A percentile compares a stretch with the other conserved stretches of the same genome.
Conservation (phyloP, 2,797 vertebrate genomes). For the Rhabdophis nuchalis region DNA sequence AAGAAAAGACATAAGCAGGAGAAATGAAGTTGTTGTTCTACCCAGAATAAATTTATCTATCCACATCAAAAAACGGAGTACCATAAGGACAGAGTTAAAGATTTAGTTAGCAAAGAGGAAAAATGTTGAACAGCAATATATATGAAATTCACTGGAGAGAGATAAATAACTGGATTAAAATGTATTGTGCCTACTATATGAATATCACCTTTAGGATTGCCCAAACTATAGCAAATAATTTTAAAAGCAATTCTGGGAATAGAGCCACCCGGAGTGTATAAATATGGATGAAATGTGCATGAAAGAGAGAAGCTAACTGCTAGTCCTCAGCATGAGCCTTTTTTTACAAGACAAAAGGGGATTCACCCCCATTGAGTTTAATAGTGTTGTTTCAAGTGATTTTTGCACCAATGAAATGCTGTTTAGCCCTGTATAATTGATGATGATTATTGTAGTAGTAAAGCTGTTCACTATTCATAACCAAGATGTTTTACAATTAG, state of each 20-base stretch:
- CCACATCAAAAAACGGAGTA: background rate
- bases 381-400: background rate
- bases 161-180: background rate
- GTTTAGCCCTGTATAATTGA: background rate
- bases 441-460: background rate
- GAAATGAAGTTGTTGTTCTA: background rate
- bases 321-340: background rate
- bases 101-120: background rate
- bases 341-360: background rate
- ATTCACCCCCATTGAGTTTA: background rate
- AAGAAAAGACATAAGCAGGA: background rate
- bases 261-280: background rate
- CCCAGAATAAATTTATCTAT: background rate
- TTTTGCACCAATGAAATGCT: background rate
- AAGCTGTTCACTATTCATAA: background rate
- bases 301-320: background rate
- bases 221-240: background rate
- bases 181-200: background rate
- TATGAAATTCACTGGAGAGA: background rate
- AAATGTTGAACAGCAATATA: background rate
- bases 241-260: background rate
- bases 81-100: background rate
- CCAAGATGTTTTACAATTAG: background rate
- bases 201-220: background rate
- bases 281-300: background rate